Evolutionary conservation across 2,797 vertebrate species (phyloP).

Genomic region (Babyrousa celebensis): DNA sequence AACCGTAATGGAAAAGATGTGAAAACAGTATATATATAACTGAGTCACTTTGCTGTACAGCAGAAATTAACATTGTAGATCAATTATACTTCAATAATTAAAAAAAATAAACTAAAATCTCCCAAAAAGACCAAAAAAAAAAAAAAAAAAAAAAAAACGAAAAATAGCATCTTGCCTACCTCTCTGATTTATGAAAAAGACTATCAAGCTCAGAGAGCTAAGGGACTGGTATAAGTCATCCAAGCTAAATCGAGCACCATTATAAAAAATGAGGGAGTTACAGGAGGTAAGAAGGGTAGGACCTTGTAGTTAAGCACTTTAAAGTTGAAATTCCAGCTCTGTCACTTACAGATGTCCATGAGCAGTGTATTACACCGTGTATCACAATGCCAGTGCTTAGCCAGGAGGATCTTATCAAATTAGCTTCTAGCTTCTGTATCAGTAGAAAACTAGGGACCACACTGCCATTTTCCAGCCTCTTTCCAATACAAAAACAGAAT

Average conservation of each 20-base stretch:
- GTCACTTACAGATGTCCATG: not conserved
- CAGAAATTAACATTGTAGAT: no score
- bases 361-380: accelerated
- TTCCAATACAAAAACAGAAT: not conserved
- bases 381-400: not conserved
- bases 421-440: not conserved
- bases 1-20: no score
- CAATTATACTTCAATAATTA: no score
- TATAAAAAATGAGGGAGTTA: not conserved
- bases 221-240: not conserved
- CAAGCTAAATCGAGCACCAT: not conserved
- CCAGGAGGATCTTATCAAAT: not conserved
- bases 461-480: not conserved
- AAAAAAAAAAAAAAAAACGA: no score
- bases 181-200: not conserved
- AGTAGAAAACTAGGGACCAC: not conserved
- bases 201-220: not conserved
- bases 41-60: no score
- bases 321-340: not conserved
- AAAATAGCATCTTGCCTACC: not conserved
- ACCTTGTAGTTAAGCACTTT: not conserved
- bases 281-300: not conserved
- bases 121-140: no score
- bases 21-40: no score
- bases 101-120: no score